phyloP scores from a whole-genome alignment of 2,113 vertebrate species.

The Actenoides lindsayi region DNA sequence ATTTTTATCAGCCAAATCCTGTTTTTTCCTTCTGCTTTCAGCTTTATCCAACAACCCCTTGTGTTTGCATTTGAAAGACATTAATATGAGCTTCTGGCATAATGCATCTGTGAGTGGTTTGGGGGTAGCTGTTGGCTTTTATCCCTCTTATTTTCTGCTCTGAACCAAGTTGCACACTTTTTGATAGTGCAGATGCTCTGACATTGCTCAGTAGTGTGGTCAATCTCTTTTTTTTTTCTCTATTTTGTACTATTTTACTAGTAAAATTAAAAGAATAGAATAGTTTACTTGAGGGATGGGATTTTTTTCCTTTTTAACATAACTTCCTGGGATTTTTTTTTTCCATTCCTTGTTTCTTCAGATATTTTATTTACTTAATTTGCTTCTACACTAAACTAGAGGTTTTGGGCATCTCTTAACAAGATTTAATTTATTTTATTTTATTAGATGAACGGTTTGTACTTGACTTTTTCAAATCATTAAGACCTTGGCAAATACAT shows the following conservation, averaged over 20 bases:
- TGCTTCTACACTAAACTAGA: neutral
- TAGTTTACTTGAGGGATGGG: neutral
- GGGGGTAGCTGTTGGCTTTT: neutral
- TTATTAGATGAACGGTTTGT: neutral
- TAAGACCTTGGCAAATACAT: neutral
- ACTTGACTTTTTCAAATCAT: neutral
- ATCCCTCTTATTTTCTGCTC: neutral
- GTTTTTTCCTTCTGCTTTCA: neutral
- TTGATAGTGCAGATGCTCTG: neutral
- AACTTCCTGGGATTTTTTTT: neutral
- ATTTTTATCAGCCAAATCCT: neutral
- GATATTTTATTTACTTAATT: neutral
- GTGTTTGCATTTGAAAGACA: neutral
- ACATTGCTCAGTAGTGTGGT: neutral
- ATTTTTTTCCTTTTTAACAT: neutral
- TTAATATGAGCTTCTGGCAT: neutral
- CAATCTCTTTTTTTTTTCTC: neutral
- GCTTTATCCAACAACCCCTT: neutral
- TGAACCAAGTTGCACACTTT: neutral
- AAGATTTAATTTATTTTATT: neutral
- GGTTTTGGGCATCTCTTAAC: neutral
- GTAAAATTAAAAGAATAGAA: neutral
- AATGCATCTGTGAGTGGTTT: neutral
- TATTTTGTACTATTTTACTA: neutral
- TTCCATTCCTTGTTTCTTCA: neutral